Evolutionary conservation across 2,113 vertebrate genomes (phyloP).

Genomic region (Bungarus multicinctus): DNA sequence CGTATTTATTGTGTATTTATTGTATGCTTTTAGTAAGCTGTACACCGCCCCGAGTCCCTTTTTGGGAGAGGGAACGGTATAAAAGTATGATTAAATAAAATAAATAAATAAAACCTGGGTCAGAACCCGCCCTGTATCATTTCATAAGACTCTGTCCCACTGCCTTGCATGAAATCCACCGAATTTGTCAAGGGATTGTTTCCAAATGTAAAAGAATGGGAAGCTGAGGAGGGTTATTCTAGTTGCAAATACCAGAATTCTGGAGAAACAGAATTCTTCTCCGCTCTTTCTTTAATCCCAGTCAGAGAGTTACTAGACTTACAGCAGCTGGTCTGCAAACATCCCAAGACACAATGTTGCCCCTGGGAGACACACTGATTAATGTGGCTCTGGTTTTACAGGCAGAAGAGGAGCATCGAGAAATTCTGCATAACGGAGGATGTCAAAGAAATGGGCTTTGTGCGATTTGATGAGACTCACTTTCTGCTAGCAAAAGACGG

Average conservation of each 20-base stretch:
- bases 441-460: not conserved
- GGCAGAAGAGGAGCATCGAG: not conserved
- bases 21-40: too few species aligned
- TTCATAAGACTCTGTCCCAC: not conserved
- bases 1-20: too few species aligned
- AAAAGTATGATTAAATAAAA: too few species aligned
- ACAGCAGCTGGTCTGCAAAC: not conserved
- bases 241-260: not conserved
- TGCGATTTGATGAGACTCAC: not conserved
- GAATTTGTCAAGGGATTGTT: not conserved
- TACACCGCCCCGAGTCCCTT: too few species aligned
- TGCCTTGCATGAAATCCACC: not conserved
- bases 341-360: not conserved
- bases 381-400: not conserved
- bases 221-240: not conserved
- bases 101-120: not conserved
- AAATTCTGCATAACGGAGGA: not conserved
- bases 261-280: not conserved
- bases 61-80: too few species aligned
- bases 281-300: not conserved
- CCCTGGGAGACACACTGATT: not conserved
- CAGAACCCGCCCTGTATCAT: not conserved
- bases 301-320: not conserved
- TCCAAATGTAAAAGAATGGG: not conserved
- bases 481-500: not conserved